phyloP scores from a whole-genome alignment of 37 sponge, comb jelly and placozoan species.

The Crambe crambe region DNA sequence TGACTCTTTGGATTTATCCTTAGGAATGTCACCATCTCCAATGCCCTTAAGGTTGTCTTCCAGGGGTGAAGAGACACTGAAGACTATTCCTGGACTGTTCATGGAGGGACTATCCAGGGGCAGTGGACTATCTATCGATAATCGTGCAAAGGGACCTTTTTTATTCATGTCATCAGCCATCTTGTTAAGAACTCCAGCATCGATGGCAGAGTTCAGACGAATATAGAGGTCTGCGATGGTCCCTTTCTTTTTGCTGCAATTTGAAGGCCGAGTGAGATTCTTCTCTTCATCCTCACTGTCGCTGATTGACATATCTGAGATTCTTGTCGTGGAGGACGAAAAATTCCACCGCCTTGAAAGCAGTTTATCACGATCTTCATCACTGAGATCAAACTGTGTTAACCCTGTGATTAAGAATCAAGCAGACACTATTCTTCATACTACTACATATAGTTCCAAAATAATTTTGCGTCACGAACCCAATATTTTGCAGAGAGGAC shows the following conservation, averaged over 20 bases:
- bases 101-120: slow-evolving; percentile 14
- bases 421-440: too few relatives aligned
- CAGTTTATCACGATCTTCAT: slow-evolving; percentile 31
- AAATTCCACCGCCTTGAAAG: slow-evolving; percentile 20
- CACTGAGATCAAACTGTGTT: slow-evolving; percentile 72
- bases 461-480: slow-evolving; percentile 17
- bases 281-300: neutral
- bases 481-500: slow-evolving; percentile 69
- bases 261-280: neutral
- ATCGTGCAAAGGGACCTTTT: too few relatives aligned
- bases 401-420: slow-evolving; percentile 22
- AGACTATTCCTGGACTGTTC: neutral
- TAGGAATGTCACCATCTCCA: neutral
- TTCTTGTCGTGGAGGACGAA: slow-evolving; percentile 33
- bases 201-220: neutral
- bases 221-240: slow-evolving; percentile 7
- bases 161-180: neutral
- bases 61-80: neutral
- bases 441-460: too few relatives aligned
- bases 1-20: neutral
- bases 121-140: slow-evolving; percentile 21
- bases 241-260: neutral
- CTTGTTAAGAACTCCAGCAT: neutral
- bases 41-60: neutral
- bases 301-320: neutral